These are phyloP conservation scores for Rhombomys opimus DNA, from an alignment of 2,113 vertebrate species.

Conservation along the genomic window DNA sequence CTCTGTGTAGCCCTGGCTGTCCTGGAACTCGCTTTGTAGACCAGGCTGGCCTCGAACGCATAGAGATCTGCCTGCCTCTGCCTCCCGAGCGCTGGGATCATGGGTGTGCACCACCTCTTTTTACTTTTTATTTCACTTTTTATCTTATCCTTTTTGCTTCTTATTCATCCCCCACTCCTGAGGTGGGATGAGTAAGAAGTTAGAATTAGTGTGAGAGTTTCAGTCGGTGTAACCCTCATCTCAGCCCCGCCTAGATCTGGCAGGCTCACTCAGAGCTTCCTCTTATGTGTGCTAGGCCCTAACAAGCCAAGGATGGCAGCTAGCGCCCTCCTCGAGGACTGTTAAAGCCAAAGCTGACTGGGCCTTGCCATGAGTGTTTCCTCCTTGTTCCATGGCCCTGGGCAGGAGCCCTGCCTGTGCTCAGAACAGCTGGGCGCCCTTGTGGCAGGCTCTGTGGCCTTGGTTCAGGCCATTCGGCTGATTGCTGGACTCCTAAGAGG, in stretches of 20 bases:
- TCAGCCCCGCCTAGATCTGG: background rate
- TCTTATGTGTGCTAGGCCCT: background rate
- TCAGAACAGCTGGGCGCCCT: background rate
- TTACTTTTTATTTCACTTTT: background rate
- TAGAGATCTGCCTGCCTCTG: background rate
- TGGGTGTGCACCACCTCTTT: background rate
- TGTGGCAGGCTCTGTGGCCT: background rate
- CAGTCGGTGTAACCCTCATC: background rate
- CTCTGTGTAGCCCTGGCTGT: background rate
- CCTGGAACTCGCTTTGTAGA: background rate
- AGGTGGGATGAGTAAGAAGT: background rate
- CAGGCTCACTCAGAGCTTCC: background rate
- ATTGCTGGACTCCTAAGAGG: too few species aligned
- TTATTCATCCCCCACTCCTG: background rate
- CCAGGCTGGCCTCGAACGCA: background rate
- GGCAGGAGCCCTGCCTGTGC: background rate
- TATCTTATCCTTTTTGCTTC: background rate
- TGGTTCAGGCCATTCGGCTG: background rate
- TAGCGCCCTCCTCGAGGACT: background rate
- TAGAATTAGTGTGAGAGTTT: too few species aligned
- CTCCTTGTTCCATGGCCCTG: background rate
- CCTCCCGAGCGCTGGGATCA: background rate
- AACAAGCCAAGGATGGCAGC: background rate
- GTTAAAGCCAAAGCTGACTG: background rate
- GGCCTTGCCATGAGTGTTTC: background rate